A percentile compares a stretch with the other conserved stretches of the same genome.
These are phyloP conservation scores for Notolabrus celidotus DNA, from an alignment of 2,797 vertebrate genomes.

Conservation along the genomic window DNA sequence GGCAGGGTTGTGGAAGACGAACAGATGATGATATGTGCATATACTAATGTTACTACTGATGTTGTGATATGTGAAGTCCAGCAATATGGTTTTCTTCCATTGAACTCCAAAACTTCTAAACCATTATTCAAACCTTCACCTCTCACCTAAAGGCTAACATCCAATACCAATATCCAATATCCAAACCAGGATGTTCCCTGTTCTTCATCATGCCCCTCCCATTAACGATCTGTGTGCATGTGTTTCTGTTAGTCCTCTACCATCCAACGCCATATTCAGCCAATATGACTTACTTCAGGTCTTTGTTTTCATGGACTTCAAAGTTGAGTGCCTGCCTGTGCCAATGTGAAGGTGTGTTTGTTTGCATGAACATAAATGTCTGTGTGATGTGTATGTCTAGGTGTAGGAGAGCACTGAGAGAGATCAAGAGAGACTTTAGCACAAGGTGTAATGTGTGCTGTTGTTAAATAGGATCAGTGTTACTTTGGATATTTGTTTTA, in stretches of 20 bases:
- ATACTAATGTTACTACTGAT: background rate
- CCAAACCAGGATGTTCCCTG: too few relatives aligned
- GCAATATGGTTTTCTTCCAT: background rate
- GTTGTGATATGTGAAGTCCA: too few relatives aligned
- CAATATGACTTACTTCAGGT: conserved; percentile 11
- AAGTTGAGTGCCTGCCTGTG: conserved; percentile 28
- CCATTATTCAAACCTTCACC: background rate
- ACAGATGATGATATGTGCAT: conserved; percentile 9
- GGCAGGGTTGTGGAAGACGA: background rate
- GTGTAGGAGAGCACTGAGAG: background rate
- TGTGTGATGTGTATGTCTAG: conserved; percentile 25
- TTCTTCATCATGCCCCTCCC: background rate
- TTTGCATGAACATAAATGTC: conserved; percentile 36
- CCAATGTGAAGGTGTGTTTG: conserved; percentile 26
- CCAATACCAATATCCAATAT: too few relatives aligned
- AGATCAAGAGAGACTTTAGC: conserved; percentile 2
- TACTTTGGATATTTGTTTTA: conserved; percentile 14
- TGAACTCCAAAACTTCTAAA: background rate
- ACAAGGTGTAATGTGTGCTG: background rate
- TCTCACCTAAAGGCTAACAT: too few relatives aligned
- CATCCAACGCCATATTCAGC: background rate
- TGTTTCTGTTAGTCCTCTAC: conserved; percentile 3
- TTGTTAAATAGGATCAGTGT: conserved; percentile 1
- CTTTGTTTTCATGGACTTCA: conserved; percentile 26
- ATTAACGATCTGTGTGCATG: background rate